Conservation (phyloP, 2,888 invertebrate species). For the Sphecodes monilicornis region DNA sequence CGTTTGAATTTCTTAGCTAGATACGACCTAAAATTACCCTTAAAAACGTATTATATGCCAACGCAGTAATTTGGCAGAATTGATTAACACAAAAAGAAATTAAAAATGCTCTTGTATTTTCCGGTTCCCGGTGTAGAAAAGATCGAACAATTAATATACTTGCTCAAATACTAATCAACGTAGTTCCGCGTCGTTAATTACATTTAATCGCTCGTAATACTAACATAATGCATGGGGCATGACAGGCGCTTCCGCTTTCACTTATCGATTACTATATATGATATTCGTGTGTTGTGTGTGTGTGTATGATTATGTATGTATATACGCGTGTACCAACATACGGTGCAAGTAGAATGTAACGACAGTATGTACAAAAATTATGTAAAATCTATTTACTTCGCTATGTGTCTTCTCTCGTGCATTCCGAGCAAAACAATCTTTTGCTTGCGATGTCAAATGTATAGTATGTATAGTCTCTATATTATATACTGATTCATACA, state of each 20-base stretch:
- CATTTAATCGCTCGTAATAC: conserved; percentile 39
- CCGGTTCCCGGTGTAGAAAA: conserved; percentile 66
- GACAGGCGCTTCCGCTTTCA: conserved; percentile 38
- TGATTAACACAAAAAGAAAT: conserved; percentile 48
- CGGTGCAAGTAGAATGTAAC: conserved; percentile 48
- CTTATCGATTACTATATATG: conserved; percentile 35
- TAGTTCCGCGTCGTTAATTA: conserved; percentile 42
- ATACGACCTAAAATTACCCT: conserved; percentile 64
- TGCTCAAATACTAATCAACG: conserved; percentile 45
- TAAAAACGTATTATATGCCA: conserved; percentile 69
- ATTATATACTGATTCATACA: conserved; percentile 14
- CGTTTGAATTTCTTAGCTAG: conserved; percentile 57
- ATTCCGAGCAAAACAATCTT: conserved; percentile 19
- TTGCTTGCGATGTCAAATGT: conserved; percentile 26
- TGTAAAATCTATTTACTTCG: conserved; percentile 27
- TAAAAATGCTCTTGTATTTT: conserved; percentile 45
- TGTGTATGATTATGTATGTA: not conserved
- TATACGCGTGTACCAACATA: conserved; percentile 39
- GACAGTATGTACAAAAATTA: conserved; percentile 69
- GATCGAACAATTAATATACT: conserved; percentile 58
- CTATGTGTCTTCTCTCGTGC: not conserved
- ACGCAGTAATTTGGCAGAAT: conserved; percentile 61
- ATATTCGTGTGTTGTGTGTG: conserved; percentile 7
- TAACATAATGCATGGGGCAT: conserved; percentile 68
- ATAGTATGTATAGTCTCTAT: conserved; percentile 28